phyloP scores from a whole-genome alignment of 1,140 invertebrate species.

The Zaprionus lachaisei region DNA sequence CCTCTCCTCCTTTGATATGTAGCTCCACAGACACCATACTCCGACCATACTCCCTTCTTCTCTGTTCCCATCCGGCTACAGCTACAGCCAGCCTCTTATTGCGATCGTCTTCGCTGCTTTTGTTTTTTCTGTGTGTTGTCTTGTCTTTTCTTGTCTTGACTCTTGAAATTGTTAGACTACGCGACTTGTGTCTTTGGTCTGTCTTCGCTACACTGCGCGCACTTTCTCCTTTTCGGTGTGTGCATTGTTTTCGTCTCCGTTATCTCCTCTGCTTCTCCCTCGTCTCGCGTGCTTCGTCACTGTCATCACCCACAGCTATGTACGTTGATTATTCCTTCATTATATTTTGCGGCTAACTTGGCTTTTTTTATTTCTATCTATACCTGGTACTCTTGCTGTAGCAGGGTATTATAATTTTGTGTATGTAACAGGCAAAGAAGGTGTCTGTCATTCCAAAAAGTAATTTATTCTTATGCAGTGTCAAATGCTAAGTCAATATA shows the following conservation, averaged over 20 bases:
- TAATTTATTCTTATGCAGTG: no score
- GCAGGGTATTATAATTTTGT: no score
- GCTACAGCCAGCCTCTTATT: neutral
- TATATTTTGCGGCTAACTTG: constrained; percentile 1
- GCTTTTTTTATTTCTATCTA: neutral
- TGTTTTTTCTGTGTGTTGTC: neutral
- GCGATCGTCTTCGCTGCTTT: neutral
- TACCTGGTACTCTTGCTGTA: neutral
- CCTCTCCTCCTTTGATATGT: neutral
- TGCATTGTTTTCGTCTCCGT: constrained; percentile 4
- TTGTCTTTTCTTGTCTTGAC: neutral
- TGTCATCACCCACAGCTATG: constrained; percentile 7
- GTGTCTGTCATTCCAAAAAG: no score
- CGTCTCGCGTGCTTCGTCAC: neutral
- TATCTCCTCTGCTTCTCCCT: neutral
- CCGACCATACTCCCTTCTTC: no score
- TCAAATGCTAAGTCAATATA: no score
- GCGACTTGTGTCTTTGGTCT: constrained; percentile 1
- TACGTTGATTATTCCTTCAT: constrained; percentile 11
- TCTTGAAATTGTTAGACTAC: constrained; percentile 2
- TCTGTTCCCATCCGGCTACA: neutral
- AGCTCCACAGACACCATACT: no score
- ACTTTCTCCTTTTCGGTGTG: constrained; percentile 5
- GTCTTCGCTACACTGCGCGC: neutral
- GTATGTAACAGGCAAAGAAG: no score